Conservation (phyloP, 23 tunicate genomes). For the Ciona savignyi region DNA sequence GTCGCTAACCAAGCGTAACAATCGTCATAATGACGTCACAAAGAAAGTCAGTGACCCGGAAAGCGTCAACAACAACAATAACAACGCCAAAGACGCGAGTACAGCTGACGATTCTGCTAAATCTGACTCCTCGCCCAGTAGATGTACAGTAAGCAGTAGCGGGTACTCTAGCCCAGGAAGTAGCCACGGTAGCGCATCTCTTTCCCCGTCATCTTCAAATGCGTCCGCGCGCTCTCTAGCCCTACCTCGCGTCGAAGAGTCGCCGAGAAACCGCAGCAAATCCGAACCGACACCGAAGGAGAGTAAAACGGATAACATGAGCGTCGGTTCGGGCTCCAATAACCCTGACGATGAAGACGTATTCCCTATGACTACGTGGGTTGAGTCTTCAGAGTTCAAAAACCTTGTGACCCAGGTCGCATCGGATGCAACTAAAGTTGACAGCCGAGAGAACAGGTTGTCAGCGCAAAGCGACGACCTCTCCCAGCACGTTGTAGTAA, state of each 20-base stretch:
- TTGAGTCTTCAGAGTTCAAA: conserved; percentile 28
- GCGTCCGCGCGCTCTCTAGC: conserved; percentile 39
- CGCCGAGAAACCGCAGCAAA: background rate
- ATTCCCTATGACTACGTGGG: conserved; percentile 36
- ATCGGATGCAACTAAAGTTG: background rate
- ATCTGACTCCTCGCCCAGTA: conserved; percentile 24
- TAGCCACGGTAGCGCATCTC: conserved; percentile 26
- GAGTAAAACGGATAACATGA: background rate
- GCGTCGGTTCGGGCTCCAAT: background rate
- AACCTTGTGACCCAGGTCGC: conserved; percentile 3
- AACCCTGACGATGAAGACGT: conserved; percentile 30
- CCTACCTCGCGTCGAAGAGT: conserved; percentile 32
- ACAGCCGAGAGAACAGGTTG: background rate
- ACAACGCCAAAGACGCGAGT: background rate
- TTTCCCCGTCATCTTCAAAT: conserved; percentile 72
- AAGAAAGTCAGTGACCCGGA: background rate
- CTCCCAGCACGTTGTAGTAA: background rate
- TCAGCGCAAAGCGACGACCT: background rate
- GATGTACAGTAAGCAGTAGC: conserved; percentile 52
- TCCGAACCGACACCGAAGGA: background rate
- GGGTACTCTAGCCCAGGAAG: conserved; percentile 82
- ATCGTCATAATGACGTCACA: conserved; percentile 6
- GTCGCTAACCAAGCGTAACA: background rate
- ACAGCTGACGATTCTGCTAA: conserved; percentile 7
- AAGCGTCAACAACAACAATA: background rate